Base-by-base conservation (phyloP, 2,888 invertebrate species). In the Cybosia mesomella region DNA sequence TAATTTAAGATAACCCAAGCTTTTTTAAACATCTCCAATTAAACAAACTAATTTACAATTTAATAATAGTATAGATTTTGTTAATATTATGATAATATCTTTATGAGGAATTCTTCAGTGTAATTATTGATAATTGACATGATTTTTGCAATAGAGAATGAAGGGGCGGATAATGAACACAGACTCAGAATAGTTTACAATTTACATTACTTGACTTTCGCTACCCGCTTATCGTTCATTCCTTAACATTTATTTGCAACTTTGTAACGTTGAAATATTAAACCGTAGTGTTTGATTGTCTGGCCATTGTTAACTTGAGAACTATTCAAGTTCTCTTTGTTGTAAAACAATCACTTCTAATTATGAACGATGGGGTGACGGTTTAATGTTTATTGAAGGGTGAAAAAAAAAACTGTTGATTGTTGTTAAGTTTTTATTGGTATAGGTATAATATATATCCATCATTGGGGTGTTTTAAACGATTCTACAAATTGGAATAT, bases 191-290 rank as follows among this genome's bases (percentile, higher is more conserved):
- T 7, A 18, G 15, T 49, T 49, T 49, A 49, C 9, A 53, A 4
- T 10, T 21, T 53, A 53, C 21, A 8, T 21, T 53, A 28, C 28
- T 21, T 55, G 11, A 55, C 55, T 24, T 15, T 22, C 58, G 58
- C 58, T 69, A 60, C 0, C 13, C 60, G 66, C 77, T 64, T 70
- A 28, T 75, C 8, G 24, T 69, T 76, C 77, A 43, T 2, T 11
- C 49, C 32, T n/a, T 68, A 67, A 71, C 64, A 70, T 64, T 24
- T 79, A 76, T 81, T 81, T 81, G 79, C 78, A 78, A 79, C 71
- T 75, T 75, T 83, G 82, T 85, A 88, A 91, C 89, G 86, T 88
- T 91, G 87, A 92, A 91, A 90, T 91, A 91, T 93, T 88, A 85
- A 89, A 79, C 75, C 72, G 82, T 86, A 89, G 91, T 91, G 82